Base-by-base conservation (phyloP, 2,888 invertebrate species). In the Oasisia sp. region DNA sequence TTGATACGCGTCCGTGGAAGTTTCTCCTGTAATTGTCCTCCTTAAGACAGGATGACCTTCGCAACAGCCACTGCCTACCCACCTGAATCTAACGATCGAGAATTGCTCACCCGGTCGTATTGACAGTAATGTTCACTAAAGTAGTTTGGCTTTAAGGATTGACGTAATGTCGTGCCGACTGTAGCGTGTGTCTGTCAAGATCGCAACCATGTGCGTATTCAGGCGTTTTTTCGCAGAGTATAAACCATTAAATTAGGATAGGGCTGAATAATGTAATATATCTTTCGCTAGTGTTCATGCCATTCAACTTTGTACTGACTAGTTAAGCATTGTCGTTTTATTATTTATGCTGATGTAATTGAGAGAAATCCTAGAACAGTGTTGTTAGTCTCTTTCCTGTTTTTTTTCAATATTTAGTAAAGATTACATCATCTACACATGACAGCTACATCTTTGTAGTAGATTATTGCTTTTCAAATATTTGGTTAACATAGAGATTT, bases 241-340 rank as follows among this genome's bases (percentile, higher is more conserved):
- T 74, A 74, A 74, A 74, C 19, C 74, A 74, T 74, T 74, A 74
- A 74, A 74, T 74, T 74, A n/a, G 74, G 74, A 74, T 74, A 74
- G 74, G 74, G 3, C 74, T 74, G 27, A 27, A 74, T 74, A 8
- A 50, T 74, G n/a, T 74, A 74, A 74, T 74, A 74, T 74, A 74
- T 74, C 19, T 74, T 5, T 19, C 5, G 27, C n/a, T 74, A 19
- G 7, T 74, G 27, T n/a, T 0, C 27, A 27, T 27, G 7, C 74
- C 27, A 74, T 74, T 74, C 56, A 3, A 19, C 19, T 56, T 11
- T 56, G 4, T 19, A 14, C 19, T 56, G 19, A 38, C 38, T 38
- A 4, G 38, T 38, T 38, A 38, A 4, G 4, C 4, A 2, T 74
- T 74, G 7, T n/a, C 74, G n/a, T n/a, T 74, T 27, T 38, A 38